Evolutionary conservation across 2,113 vertebrate species (phyloP), one percentile per base, ranked within the genome.

Genomic region (Ondatra zibethicus): DNA sequence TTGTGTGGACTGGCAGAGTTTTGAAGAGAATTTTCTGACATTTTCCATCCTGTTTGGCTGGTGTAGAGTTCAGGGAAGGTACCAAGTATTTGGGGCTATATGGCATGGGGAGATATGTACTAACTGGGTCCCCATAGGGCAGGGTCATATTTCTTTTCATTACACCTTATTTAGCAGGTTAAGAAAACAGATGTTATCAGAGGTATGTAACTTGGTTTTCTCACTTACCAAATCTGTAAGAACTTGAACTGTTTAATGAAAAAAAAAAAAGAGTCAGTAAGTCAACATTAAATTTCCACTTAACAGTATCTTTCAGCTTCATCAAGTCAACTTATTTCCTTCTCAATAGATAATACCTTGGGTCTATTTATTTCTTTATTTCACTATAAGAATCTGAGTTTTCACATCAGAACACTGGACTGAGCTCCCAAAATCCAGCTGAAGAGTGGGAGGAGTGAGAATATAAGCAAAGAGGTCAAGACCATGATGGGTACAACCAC

Each of bases 151-250:
- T 91, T 95, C 63, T 92, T 96, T 89, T 78, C 29, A 45, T 70
- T 17, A 86, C 1, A 66, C 2, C 10, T 85, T 86, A 76, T 61
- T 93, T 70, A 70, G 29, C 47, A 76, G 55, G 39, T 70, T 95
- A 76, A 42, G 42, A 89, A 86, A 89, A 33, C 9, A 87, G 93
- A 90, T 87, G 88, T 94, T 77, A 82, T 92, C n/a, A 87, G 45
- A 96, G 45, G 19, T 81, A 16, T 45, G 3, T 36, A 77, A 76
- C 82, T 36, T 50, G 9, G 16, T 81, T 92, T 92, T 12, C 65
- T 92, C 9, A 88, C 1, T 87, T 50, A 31, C 50, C 65, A 58
- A 97, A 91, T 23, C 27, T 77, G 4, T 76, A 84, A 90, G 33
- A 90, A 66, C 17, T 39, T 45, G 33, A 61, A 58, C 36, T 58